phyloP scores from a whole-genome alignment of 1,140 invertebrate species.

The Ips typographus region DNA sequence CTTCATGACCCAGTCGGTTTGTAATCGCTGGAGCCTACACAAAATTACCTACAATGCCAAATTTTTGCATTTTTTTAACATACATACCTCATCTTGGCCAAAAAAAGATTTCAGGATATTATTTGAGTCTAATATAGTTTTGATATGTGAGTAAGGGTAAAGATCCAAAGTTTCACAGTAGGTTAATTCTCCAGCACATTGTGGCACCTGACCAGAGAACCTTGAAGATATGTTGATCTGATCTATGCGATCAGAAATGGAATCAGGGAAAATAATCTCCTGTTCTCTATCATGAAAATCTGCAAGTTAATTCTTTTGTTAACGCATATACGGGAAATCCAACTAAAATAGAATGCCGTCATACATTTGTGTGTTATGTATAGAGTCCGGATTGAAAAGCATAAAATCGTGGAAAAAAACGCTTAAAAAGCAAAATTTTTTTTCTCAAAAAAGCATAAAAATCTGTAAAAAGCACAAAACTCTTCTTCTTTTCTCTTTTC shows the following conservation, averaged over 20 bases:
- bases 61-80: background rate
- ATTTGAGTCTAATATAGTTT: constrained; percentile 37
- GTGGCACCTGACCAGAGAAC: constrained; percentile 27
- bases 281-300: constrained; percentile 29
- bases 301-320: constrained; percentile 3
- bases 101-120: constrained; percentile 38
- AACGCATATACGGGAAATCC: background rate
- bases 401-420: too few species aligned
- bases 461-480: too few species aligned
- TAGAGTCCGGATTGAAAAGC: too few species aligned
- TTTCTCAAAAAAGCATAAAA: too few species aligned
- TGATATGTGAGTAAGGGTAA: constrained; percentile 44
- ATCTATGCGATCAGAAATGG: constrained; percentile 31
- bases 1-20: constrained; percentile 38
- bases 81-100: constrained; percentile 40
- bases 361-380: too few species aligned
- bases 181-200: constrained; percentile 41
- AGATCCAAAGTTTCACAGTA: constrained; percentile 45
- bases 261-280: constrained; percentile 44
- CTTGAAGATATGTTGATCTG: background rate
- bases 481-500: too few species aligned
- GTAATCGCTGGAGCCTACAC: constrained; percentile 11
- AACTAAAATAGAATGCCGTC: too few species aligned
- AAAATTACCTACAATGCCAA: background rate
- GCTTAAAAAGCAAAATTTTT: too few species aligned